Base-by-base conservation (phyloP, 2,113 vertebrate genomes). In the Ophthalmolycus amberensis region DNA sequence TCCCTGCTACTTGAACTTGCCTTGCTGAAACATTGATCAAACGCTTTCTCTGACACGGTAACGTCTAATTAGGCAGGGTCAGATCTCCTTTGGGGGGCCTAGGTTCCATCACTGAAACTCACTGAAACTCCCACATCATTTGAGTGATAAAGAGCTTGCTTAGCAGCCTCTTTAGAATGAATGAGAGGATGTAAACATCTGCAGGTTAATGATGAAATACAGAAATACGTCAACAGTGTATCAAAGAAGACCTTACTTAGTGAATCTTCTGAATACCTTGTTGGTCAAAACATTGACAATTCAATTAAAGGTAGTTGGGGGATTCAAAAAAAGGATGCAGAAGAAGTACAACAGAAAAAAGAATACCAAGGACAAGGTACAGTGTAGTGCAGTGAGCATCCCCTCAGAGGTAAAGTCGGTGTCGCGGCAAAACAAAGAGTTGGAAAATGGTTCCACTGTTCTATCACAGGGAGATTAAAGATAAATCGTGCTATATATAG, bases 401-500 rank as follows among this genome's bases (percentile, higher is more conserved):
- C 79, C 76, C 77, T 85, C n/a, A 16, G 84, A 83, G 85, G 70
- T 84, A 86, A 77, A 77, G 58, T 67, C 27, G 48, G 42, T 46
- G 44, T 42, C 59, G 62, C 18, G 0, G 34, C 71, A 79, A 90
- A 89, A 91, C 79, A 84, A 86, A 88, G 42, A 72, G 62, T 76
- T 76, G 72, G 78, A 83, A 92, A 89, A 83, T 56, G 79, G 46
- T 81, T 90, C 78, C 27, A 12, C 73, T 79, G 75, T 84, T 90
- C 83, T 80, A 76, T 89, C 84, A 90, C 82, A 38, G 77, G 75
- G 75, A 93, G 90, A 93, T 93, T 89, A 92, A 91, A 91, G 91
- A 91, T 85, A 88, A 90, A 84, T 83, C 18, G 22, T 6, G 79
- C 87, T 93, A 91, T 90, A 89, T 89, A 93, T 93, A 93, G 88